Base-by-base conservation (phyloP, 2,113 vertebrate species). In the Zosterops pallidus region DNA sequence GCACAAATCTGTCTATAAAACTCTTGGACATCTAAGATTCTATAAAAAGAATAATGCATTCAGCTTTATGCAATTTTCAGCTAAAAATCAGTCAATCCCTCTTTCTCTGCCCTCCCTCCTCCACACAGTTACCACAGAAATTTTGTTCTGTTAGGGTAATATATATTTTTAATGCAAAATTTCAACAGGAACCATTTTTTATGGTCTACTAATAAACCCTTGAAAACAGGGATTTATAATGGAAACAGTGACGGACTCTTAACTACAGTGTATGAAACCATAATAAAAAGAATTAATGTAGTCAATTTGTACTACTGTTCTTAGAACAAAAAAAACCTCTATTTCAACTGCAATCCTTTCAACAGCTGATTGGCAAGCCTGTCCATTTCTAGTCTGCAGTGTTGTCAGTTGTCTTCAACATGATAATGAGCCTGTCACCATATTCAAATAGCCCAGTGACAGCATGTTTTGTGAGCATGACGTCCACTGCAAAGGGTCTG, bases 351-450 rank as follows among this genome's bases (percentile, higher is more conserved):
- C 94, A 96, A 95, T 96, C 97, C 96, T 98, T 98, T 98, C 97
- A 98, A 97, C 96, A 97, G 97, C 97, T 98, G 98, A 98, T 98
- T 98, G 98, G 98, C 98, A 98, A 98, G 95, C 96, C 98, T 97
- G 98, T 98, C 97, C 98, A 97, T 98, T 98, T 96, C 96, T 97
- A 97, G 97, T 97, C 97, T 96, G 92, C 97, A 95, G 97, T 95
- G 98, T 98, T 98, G 97, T 98, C 98, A 98, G 96, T 98, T 97
- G 97, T 97, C 98, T 98, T 98, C 98, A 97, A 98, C 98, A 98
- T 98, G 98, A 98, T 98, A 98, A 98, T 98, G 98, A 98, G 98
- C 97, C 98, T 99, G 98, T 98, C 98, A 98, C 97, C 97, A 97
- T 98, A 98, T 98, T 98, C 98, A 98, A 98, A 98, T 98, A 98